A percentile compares a stretch with the other conserved stretches of the same genome.
Conservation (phyloP, 2,888 invertebrate genomes). For the Oscheius sp. region DNA sequence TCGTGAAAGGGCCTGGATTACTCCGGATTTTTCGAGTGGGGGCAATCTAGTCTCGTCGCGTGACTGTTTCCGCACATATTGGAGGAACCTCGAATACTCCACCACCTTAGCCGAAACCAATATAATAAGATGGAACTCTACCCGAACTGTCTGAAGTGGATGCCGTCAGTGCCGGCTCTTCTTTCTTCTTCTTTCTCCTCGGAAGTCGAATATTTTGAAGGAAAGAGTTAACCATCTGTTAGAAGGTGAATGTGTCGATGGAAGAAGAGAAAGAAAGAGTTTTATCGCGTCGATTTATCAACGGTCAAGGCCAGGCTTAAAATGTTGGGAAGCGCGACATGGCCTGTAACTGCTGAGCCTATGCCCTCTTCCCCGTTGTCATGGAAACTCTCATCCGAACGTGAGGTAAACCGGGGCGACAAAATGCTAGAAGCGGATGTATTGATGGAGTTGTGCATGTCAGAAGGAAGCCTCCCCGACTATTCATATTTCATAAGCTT, state of each 20-base stretch:
- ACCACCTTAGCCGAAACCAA: neutral
- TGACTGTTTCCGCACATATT: no score
- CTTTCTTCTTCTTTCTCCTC: constrained; percentile 22
- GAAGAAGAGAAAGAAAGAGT: constrained; percentile 24
- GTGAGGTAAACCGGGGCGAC: no score
- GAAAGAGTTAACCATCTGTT: constrained; percentile 27
- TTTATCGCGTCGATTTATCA: constrained; percentile 18
- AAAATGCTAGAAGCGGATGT: neutral
- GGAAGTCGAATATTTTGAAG: constrained; percentile 31
- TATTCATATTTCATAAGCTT: constrained; percentile 5
- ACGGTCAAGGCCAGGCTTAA: constrained; percentile 15
- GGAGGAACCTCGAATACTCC: no score
- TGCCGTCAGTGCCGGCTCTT: neutral
- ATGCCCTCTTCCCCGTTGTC: no score
- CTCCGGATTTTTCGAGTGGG: no score
- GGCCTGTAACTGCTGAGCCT: no score
- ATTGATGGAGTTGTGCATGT: constrained; percentile 14
- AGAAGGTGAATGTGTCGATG: neutral
- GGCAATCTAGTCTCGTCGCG: no score
- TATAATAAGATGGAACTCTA: neutral
- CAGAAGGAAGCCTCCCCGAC: neutral
- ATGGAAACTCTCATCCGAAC: no score
- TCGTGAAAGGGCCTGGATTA: no score
- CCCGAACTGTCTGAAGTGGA: constrained; percentile 1
- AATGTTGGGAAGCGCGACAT: no score